phyloP scores from a whole-genome alignment of 2,797 vertebrate species.

The Hoplostethus atlanticus region DNA sequence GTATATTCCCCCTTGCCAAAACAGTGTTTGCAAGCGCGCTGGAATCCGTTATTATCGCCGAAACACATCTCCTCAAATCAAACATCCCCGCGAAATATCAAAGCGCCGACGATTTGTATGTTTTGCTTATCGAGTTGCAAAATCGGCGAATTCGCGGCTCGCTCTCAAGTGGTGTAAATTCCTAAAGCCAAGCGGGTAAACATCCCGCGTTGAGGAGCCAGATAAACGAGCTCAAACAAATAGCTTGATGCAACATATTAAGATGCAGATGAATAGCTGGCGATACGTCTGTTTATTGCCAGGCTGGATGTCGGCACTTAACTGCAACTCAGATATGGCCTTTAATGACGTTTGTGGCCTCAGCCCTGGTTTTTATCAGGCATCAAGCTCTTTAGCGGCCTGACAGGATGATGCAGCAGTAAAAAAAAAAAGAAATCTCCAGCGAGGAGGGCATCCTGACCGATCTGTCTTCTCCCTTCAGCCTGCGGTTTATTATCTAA shows the following conservation, averaged over 20 bases:
- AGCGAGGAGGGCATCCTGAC: constrained; percentile 18
- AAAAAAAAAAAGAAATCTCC: constrained; percentile 36
- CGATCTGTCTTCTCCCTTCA: constrained; percentile 45
- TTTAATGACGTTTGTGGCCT: constrained; percentile 45
- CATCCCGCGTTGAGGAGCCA: constrained; percentile 67
- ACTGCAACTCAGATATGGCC: constrained; percentile 1
- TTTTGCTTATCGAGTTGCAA: constrained; percentile 76
- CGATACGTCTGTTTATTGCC: constrained; percentile 10
- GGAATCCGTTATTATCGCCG: constrained; percentile 65
- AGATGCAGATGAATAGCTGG: constrained; percentile 36
- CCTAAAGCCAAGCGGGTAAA: constrained; percentile 68
- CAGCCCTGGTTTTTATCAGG: constrained; percentile 55
- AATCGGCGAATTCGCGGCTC: constrained; percentile 54
- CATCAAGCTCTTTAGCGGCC: constrained; percentile 35
- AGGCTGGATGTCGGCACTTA: constrained; percentile 53
- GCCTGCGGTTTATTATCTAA: constrained; percentile 83
- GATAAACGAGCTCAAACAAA: constrained; percentile 52
- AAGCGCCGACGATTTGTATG: constrained; percentile 68
- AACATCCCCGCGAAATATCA: constrained; percentile 65
- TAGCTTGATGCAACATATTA: constrained; percentile 53
- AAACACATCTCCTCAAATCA: constrained; percentile 73
- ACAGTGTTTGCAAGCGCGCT: constrained; percentile 50
- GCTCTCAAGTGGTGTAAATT: constrained; percentile 58
- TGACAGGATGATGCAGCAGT: constrained; percentile 40
- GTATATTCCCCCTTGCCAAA: constrained; percentile 71